Percentiles rank a stretch among this genome's conserved stretches.
Conservation (phyloP, 2,888 invertebrate species). For the Diadegma fenestrale region DNA sequence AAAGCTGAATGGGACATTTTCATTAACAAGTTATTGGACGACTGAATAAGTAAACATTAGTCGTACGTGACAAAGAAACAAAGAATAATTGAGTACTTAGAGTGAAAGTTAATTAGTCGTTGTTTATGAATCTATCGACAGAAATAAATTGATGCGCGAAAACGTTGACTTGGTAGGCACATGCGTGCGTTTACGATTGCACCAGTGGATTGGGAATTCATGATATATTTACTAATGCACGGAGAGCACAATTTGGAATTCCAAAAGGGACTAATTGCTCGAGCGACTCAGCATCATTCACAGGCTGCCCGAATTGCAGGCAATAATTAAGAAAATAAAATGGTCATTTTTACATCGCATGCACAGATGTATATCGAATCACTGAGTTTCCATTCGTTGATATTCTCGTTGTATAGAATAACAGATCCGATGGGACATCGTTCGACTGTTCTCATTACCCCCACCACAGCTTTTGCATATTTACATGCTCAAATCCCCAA, state of each 20-base stretch:
- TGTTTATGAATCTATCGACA: background rate
- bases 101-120: background rate
- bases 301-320: background rate
- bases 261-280: conserved; percentile 55
- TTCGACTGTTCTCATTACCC: conserved; percentile 9
- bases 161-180: background rate
- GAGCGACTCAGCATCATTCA: conserved; percentile 40
- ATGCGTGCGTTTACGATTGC: background rate
- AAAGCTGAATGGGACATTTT: background rate
- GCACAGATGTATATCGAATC: background rate
- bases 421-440: background rate
- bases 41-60: background rate
- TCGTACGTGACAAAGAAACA: background rate
- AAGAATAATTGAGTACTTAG: background rate
- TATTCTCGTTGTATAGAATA: conserved; percentile 8
- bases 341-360: background rate
- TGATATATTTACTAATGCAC: conserved; percentile 24
- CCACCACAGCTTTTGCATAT: background rate
- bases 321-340: conserved; percentile 56
- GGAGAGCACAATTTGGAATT: conserved; percentile 3
- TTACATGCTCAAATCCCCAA: background rate
- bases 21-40: background rate
- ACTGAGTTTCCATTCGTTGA: background rate
- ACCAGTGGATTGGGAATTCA: conserved; percentile 4
- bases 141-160: background rate